Evolutionary conservation across 2,797 vertebrate species (phyloP), one percentile per base, ranked within the genome.

Genomic region (Thripadectes ignobilis): DNA sequence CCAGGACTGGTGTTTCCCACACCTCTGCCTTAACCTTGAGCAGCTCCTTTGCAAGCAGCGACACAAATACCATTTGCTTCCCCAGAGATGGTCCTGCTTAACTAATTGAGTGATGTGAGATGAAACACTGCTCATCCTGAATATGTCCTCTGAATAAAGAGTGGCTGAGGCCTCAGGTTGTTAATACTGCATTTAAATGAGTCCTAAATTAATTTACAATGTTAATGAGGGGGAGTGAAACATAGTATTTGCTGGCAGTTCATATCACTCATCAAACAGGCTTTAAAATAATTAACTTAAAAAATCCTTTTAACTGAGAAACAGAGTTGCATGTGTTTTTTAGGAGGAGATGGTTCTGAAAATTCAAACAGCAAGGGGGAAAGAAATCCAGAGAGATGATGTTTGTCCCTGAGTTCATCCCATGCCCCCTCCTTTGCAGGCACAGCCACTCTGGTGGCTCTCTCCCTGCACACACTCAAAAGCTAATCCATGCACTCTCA

Each of bases 171-270:
- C 71, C 78, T 95, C 85, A 87, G 18, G 34, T 88, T 90, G 67
- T 89, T 93, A 93, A 94, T 95, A 80, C 74, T 90, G 62, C 83
- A 87, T 94, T 90, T 92, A 84, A 95, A 95, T 94, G 88, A 93
- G 59, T 69, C 49, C 55, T 73, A 92, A 95, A 95, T 95, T 79
- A 90, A 94, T 95, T 95, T 94, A 61, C 88, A 72, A 34, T 43
- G 20, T 79, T 95, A 93, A 95, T 82, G 63, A 88, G 63, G 45
- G 74, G 63, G 77, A 87, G 52, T 43, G 68, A 94, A 93, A 78
- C 26, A 23, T 68, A 16, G 62, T 68, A 24, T 79, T 88, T 39
- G 3, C 43, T 77, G 74, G 55, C 54, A 77, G 48, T 58, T 90
- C 61, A 14, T 67, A 61, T 74, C 38, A 51, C 32, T 87, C 57